Evolutionary conservation across 2,888 invertebrate genomes (phyloP), one percentile per base, ranked within the genome.

Genomic region (Callyntrura sp.): DNA sequence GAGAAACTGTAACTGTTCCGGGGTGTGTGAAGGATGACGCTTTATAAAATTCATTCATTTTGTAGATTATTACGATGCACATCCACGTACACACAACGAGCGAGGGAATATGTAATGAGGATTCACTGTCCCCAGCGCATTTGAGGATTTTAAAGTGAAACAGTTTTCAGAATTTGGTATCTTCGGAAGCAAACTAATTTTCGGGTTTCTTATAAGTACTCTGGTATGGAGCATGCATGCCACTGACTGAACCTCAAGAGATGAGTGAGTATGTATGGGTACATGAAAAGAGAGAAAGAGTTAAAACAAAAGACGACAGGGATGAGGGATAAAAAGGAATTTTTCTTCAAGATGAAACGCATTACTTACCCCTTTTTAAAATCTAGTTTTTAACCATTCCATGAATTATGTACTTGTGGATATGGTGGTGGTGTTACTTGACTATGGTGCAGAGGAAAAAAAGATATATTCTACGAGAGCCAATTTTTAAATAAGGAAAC

Each of bases 381-480:
- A 87, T 45, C 81, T 87, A 48, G 86, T 86, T 86, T 85, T 86
- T 76, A 70, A 78, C 65, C 87, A 51, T 87, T 87, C 81, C 70
- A 68, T 81, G 87, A 87, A 87, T 87, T 87, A 87, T 81, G 70
- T 45, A 79, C 79, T 81, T 76, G 51, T 85, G 76, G 57, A n/a
- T n/a, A n/a, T 85, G 79, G 60, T 73, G 57, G 79, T 70, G 55
- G 57, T 25, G 78, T 12, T 51, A 81, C 20, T 83, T 17, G 48
- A 43, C 8, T 14, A 28, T 11, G 60, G n/a, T n/a, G n/a, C n/a
- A n/a, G 35, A 70, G 43, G 70, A 43, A n/a, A n/a, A n/a, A n/a
- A n/a, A 83, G 45, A 35, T 28, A 20, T 51, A n/a, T 85, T 84
- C 25, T 35, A n/a, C n/a, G 48, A 86, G 79, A 25, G 43, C 43